Conservation (phyloP, 1,140 invertebrate genomes). For the Drosophila sp. region DNA sequence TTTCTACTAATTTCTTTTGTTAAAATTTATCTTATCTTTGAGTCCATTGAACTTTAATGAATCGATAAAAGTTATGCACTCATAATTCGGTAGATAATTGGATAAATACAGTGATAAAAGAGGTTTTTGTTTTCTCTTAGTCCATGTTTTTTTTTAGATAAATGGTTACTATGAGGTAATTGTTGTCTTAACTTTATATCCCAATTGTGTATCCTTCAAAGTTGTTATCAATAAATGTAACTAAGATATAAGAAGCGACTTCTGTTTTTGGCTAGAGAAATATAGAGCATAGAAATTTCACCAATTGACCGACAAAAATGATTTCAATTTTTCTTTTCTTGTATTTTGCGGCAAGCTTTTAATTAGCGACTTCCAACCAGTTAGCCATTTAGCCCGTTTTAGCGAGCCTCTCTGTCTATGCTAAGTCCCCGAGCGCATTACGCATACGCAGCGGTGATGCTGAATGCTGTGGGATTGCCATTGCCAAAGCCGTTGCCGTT, state of each 20-base stretch:
- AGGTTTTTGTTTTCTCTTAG: no score
- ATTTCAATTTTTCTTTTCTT: conserved; percentile 35
- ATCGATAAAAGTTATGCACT: not conserved
- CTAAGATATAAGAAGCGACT: no score
- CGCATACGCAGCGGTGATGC: conserved; percentile 71
- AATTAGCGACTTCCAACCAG: conserved; percentile 69
- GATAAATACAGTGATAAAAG: conserved; percentile 16
- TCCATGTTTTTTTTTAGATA: no score
- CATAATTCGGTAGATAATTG: not conserved
- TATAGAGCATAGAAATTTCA: conserved; percentile 38
- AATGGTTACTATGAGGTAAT: no score
- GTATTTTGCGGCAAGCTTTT: conserved; percentile 71
- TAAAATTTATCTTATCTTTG: not conserved
- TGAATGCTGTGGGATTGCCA: conserved; percentile 50
- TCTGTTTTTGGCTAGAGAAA: no score
- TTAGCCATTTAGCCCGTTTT: conserved; percentile 31
- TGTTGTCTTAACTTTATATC: no score
- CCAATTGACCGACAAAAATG: conserved; percentile 17
- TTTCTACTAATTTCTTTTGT: not conserved
- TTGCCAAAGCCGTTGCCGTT: conserved; percentile 24
- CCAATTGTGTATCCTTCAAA: no score
- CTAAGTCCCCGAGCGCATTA: conserved; percentile 71
- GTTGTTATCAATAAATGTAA: no score
- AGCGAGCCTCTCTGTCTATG: conserved; percentile 26
- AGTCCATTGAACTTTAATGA: not conserved